A percentile compares a stretch with the other conserved stretches of the same genome.
These are phyloP conservation scores for Dryadula phaetusa DNA, from an alignment of 2,888 invertebrate genomes.

Conservation along the genomic window DNA sequence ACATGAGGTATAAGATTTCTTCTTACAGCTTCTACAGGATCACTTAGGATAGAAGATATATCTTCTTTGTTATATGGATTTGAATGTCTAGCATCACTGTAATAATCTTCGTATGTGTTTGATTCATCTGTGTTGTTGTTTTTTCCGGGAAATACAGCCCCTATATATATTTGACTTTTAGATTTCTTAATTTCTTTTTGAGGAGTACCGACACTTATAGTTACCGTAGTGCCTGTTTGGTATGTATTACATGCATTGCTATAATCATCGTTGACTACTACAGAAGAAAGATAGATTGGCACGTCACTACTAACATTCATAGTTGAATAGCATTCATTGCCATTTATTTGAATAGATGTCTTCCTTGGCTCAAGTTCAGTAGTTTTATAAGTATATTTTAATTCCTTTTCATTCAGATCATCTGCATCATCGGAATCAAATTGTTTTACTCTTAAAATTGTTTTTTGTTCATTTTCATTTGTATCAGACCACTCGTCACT, in stretches of 20 bases:
- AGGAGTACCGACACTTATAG: conserved; percentile 85
- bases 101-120: conserved; percentile 77
- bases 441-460: conserved; percentile 73
- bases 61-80: conserved; percentile 59
- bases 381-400: conserved; percentile 52
- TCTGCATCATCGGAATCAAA: conserved; percentile 80
- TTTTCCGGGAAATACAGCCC: conserved; percentile 66
- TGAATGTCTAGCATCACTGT: conserved; percentile 54
- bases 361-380: conserved; percentile 78
- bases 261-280: conserved; percentile 86
- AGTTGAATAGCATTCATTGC: conserved; percentile 89
- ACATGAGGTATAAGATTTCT: conserved; percentile 90
- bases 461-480: conserved; percentile 78
- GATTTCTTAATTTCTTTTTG: conserved; percentile 73
- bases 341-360: conserved; percentile 90
- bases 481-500: conserved; percentile 82
- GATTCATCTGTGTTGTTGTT: conserved; percentile 57
- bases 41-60: conserved; percentile 84
- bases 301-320: conserved; percentile 88
- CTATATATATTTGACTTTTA: conserved; percentile 81
- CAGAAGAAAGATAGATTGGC: conserved; percentile 89
- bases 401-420: conserved; percentile 49
- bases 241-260: conserved; percentile 74
- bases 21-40: conserved; percentile 91
- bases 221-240: conserved; percentile 85